Conservation (phyloP, 2,113 vertebrate species). For the Mirounga angustirostris region DNA sequence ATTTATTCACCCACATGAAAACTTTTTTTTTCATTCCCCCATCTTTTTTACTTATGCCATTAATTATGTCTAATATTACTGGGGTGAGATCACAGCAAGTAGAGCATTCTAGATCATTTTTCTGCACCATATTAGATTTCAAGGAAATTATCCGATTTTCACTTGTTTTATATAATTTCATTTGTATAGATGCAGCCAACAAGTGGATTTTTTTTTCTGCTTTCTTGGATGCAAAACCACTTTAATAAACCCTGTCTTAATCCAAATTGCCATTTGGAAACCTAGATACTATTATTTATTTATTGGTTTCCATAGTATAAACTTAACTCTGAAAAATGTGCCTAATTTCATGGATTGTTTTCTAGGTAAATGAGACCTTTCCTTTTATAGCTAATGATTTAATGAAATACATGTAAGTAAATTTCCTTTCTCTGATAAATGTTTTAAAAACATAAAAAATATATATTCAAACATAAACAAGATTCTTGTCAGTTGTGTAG, state of each 20-base stretch:
- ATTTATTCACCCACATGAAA: neutral
- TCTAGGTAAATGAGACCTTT: constrained; percentile 2
- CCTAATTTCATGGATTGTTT: constrained; percentile 29
- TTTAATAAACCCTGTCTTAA: neutral
- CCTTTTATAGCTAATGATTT: neutral
- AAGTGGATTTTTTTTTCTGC: neutral
- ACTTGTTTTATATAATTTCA: constrained; percentile 30
- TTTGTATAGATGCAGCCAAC: constrained; percentile 6
- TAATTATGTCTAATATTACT: neutral
- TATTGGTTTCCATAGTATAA: constrained; percentile 32
- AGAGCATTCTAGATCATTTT: constrained; percentile 43
- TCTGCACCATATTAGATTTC: neutral
- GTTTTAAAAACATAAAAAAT: neutral
- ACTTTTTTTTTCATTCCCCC: neutral
- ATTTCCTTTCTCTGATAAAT: constrained; percentile 4
- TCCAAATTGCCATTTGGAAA: constrained; percentile 53
- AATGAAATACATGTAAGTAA: constrained; percentile 42
- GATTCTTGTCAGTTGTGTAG: neutral
- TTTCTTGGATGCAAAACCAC: constrained; percentile 35
- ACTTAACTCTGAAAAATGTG: constrained; percentile 20
- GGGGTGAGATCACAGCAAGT: neutral
- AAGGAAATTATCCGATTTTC: constrained; percentile 31
- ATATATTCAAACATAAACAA: neutral
- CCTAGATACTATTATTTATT: neutral
- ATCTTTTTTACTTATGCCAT: neutral